These are phyloP conservation scores for Trididemnum miniatum DNA, from an alignment of 23 tunicate genomes.

Conservation along the genomic window DNA sequence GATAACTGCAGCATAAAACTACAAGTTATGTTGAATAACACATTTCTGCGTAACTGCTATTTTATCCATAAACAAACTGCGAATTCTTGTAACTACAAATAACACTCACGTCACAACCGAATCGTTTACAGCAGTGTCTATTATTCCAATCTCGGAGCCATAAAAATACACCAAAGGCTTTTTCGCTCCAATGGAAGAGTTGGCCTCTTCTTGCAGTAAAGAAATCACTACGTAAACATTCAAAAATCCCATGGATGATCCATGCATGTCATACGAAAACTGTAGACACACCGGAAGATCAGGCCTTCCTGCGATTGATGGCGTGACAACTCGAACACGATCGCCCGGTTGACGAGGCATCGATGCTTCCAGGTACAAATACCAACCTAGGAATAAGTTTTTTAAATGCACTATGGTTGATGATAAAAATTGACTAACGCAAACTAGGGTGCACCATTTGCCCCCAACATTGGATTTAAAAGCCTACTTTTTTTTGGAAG, in stretches of 20 bases:
- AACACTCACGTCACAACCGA: not conserved
- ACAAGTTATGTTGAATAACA: too few species aligned
- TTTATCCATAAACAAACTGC: too few species aligned
- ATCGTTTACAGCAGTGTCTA: not conserved
- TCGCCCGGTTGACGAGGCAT: slow-evolving; percentile 69
- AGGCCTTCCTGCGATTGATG: slow-evolving; percentile 41
- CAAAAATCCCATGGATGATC: slow-evolving; percentile 55
- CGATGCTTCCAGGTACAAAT: slow-evolving; percentile 81
- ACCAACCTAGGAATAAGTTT: slow-evolving; percentile 52
- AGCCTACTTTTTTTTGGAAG: too few species aligned
- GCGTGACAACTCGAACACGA: slow-evolving; percentile 51
- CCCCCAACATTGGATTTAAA: too few species aligned
- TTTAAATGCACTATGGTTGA: too few species aligned
- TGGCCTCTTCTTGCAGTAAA: not conserved
- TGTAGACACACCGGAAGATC: slow-evolving; percentile 50
- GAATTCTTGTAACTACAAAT: too few species aligned
- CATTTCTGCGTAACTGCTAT: too few species aligned
- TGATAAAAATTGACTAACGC: too few species aligned
- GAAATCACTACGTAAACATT: slow-evolving; percentile 50
- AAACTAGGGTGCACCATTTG: too few species aligned
- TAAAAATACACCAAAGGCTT: slow-evolving; percentile 1
- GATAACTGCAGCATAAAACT: too few species aligned
- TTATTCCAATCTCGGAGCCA: not conserved
- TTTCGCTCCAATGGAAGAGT: too few species aligned
- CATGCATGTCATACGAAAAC: slow-evolving; percentile 84